A percentile compares a stretch with the other conserved stretches of the same genome.
These are phyloP conservation scores for Dicrostonyx torquatus DNA, from an alignment of 2,797 vertebrate species.

Conservation along the genomic window DNA sequence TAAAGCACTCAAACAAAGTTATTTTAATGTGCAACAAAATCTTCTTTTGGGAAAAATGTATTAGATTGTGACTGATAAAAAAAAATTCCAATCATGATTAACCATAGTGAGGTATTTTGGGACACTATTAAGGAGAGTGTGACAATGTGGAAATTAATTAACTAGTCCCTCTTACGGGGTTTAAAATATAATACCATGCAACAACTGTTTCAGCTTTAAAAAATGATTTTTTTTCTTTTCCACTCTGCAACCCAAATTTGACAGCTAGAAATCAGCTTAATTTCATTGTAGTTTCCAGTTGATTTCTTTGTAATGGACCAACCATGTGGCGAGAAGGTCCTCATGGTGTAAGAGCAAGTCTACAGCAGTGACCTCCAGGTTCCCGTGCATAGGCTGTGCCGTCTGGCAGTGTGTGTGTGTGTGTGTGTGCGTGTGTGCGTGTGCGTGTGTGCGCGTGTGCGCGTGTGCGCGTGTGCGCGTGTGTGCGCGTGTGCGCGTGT, in stretches of 20 bases:
- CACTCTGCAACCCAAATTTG: conserved; percentile 58
- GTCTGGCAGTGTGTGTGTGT: too few species aligned
- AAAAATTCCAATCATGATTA: conserved; percentile 87
- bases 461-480: too few species aligned
- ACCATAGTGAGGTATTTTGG: conserved; percentile 85
- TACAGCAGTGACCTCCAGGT: background rate
- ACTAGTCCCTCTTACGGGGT: conserved; percentile 82
- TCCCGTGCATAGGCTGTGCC: background rate
- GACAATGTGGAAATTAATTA: conserved; percentile 88
- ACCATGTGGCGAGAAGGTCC: background rate
- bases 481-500: too few species aligned
- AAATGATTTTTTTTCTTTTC: conserved; percentile 76
- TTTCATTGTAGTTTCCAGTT: conserved; percentile 72
- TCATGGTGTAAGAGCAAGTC: background rate
- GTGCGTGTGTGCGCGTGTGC: too few species aligned
- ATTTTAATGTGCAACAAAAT: conserved; percentile 84
- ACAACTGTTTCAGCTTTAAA: conserved; percentile 78
- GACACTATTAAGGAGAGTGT: conserved; percentile 83
- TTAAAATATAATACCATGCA: conserved; percentile 81
- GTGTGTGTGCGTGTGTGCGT: too few species aligned
- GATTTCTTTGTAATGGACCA: conserved; percentile 59
- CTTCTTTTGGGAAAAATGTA: conserved; percentile 78
- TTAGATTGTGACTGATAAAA: conserved; percentile 85
- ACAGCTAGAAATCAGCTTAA: conserved; percentile 75
- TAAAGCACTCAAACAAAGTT: conserved; percentile 84